Evolutionary conservation across 2,797 vertebrate species (phyloP).

Genomic region (Acrossocheilus fasciatus): DNA sequence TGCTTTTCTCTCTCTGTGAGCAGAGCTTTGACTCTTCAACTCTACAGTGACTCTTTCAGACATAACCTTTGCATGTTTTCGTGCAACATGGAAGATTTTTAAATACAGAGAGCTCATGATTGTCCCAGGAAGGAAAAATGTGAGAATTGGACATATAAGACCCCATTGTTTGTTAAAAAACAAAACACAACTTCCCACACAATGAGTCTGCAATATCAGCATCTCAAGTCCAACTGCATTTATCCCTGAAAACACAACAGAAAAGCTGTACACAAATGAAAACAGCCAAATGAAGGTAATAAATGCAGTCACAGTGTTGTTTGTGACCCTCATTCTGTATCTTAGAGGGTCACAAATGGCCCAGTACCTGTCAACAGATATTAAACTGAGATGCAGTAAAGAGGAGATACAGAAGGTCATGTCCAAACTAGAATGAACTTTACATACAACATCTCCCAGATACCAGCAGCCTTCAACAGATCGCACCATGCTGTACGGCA

Average conservation of each 20-base stretch:
- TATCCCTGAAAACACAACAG: background rate
- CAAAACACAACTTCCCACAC: constrained; percentile 11
- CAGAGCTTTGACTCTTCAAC: background rate
- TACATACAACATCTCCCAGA: constrained; percentile 60
- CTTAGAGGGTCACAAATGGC: no score
- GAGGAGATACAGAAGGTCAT: constrained; percentile 61
- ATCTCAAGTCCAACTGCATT: rapidly evolving
- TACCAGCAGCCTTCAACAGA: constrained; percentile 66
- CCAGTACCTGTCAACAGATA: no score
- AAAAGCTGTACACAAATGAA: constrained; percentile 55
- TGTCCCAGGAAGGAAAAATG: constrained; percentile 45
- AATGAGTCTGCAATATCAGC: background rate
- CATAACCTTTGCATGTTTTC: constrained; percentile 50
- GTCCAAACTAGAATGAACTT: constrained; percentile 64
- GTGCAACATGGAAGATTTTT: constrained; percentile 24
- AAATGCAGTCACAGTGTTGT: constrained; percentile 1
- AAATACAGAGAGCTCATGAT: constrained; percentile 53
- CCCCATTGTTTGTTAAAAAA: constrained; percentile 28
- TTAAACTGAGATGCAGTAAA: constrained; percentile 31
- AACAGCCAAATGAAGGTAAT: constrained; percentile 48
- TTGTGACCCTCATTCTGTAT: no score
- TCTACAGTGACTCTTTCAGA: constrained; percentile 21
- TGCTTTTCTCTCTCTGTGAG: constrained; percentile 47
- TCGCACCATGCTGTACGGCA: constrained; percentile 66
- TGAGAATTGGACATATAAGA: background rate